Evolutionary conservation across 1,140 invertebrate species (phyloP), one percentile per base, ranked within the genome.

Genomic region (Hirudo medicinalis): DNA sequence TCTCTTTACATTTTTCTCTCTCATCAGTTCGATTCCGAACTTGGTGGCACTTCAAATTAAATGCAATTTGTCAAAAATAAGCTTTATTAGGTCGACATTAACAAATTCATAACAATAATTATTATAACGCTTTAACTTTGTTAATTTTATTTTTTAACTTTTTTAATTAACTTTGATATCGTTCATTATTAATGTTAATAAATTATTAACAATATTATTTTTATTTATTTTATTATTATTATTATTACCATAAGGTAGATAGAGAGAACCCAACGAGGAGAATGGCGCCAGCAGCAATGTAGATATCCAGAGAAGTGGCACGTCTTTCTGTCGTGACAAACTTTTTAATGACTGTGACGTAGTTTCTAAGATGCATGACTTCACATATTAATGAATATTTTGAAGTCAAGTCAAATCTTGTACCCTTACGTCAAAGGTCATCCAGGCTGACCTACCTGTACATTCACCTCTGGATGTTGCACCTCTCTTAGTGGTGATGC

Each of bases 141-240:
- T 20, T n/a, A n/a, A n/a, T n/a, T n/a, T n/a, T n/a, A n/a, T n/a
- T n/a, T n/a, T n/a, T n/a, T n/a, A n/a, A n/a, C n/a, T n/a, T n/a
- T n/a, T n/a, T n/a, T n/a, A n/a, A n/a, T n/a, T n/a, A n/a, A n/a
- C n/a, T n/a, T n/a, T n/a, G n/a, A n/a, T n/a, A 9, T 57, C 5
- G 54, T n/a, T 57, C 22, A 63, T 15, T 63, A 63, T 1, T 11
- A 6, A 32, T 25, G 8, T 13, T 25, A 63, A 6, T 22, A 32
- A 63, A 11, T 22, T 6, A 63, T 63, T 11, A 63, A 6, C 1
- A 63, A 8, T 63, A n/a, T 63, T 63, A 63, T 57, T 22, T 54
- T 54, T 15, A 54, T 54, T n/a, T n/a, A n/a, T n/a, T n/a, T n/a
- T n/a, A n/a, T n/a, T 63, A 22, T 63, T 63, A 63, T 63, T n/a